These are phyloP conservation scores for Drosophila erecta DNA, from an alignment of 1,140 invertebrate genomes.

Conservation along the genomic window DNA sequence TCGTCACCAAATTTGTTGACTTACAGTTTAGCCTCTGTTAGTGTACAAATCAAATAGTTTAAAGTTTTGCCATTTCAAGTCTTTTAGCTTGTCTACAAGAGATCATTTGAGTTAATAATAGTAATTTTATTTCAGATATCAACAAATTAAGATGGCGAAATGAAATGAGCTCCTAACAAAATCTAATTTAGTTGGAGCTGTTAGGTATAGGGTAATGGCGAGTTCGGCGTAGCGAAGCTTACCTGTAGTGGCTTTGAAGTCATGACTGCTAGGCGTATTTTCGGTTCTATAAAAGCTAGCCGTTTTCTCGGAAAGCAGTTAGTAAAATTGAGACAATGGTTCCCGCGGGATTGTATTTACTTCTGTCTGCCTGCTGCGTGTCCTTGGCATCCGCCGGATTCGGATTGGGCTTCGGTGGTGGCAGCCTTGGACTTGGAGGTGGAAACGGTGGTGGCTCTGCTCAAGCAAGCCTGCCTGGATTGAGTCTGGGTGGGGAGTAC, in stretches of 20 bases:
- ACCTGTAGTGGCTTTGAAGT: constrained; percentile 15
- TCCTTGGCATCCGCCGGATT: constrained; percentile 31
- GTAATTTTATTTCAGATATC: too few species aligned
- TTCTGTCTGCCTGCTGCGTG: constrained; percentile 19
- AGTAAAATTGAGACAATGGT: constrained; percentile 37
- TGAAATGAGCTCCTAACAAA: neutral
- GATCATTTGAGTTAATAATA: too few species aligned
- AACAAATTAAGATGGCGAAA: neutral
- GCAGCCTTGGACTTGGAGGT: constrained; percentile 14
- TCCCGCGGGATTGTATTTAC: constrained; percentile 26
- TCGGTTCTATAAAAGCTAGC: constrained; percentile 32
- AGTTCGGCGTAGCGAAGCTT: neutral
- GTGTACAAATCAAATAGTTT: neutral
- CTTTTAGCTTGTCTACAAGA: too few species aligned
- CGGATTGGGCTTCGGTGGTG: constrained; percentile 20
- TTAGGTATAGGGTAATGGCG: neutral
- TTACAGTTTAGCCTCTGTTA: neutral
- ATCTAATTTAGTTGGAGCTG: neutral
- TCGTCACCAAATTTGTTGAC: constrained; percentile 17
- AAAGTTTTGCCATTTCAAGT: neutral
- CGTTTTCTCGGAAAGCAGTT: constrained; percentile 20
- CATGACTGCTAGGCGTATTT: constrained; percentile 2
- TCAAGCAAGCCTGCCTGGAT: constrained; percentile 12
- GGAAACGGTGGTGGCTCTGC: constrained; percentile 1
- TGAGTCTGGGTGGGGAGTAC: constrained; percentile 15